These are phyloP conservation scores for Popillia japonica DNA, from an alignment of 1,140 invertebrate species.

Conservation along the genomic window DNA sequence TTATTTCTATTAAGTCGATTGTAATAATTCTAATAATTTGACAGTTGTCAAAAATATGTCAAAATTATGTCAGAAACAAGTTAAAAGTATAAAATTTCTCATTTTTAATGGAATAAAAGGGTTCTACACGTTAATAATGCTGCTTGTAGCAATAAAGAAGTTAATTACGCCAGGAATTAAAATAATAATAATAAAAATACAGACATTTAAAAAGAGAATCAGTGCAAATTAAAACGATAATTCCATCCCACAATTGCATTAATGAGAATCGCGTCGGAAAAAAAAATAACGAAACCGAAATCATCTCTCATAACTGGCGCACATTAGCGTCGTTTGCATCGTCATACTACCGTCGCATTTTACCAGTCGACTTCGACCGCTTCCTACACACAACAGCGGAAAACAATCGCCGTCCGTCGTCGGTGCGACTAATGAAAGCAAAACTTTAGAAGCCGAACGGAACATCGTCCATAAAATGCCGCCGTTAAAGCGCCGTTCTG, in stretches of 20 bases:
- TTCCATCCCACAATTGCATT: not conserved
- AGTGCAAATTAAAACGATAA: not conserved
- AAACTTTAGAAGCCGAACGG: not conserved
- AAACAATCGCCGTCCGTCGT: not conserved
- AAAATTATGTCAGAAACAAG: no score
- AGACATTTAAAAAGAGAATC: no score
- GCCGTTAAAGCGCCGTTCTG: not conserved
- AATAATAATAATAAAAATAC: no score
- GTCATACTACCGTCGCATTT: not conserved
- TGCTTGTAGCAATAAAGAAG: no score
- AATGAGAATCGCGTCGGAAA: not conserved
- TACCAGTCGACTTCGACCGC: not conserved
- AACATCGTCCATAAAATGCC: slow-evolving; percentile 3
- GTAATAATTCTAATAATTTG: no score
- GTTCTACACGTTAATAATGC: no score
- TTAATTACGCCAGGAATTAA: no score
- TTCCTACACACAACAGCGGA: not conserved
- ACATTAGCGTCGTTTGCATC: not conserved
- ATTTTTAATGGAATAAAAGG: no score
- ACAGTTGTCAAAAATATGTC: no score
- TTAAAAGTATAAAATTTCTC: no score
- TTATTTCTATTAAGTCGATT: no score
- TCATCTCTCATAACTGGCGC: not conserved
- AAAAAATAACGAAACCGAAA: not conserved
- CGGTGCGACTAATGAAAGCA: not conserved